Percentiles rank a stretch among this genome's conserved stretches.
Conservation (phyloP, 2,113 vertebrate genomes). For the Fregata magnificens region DNA sequence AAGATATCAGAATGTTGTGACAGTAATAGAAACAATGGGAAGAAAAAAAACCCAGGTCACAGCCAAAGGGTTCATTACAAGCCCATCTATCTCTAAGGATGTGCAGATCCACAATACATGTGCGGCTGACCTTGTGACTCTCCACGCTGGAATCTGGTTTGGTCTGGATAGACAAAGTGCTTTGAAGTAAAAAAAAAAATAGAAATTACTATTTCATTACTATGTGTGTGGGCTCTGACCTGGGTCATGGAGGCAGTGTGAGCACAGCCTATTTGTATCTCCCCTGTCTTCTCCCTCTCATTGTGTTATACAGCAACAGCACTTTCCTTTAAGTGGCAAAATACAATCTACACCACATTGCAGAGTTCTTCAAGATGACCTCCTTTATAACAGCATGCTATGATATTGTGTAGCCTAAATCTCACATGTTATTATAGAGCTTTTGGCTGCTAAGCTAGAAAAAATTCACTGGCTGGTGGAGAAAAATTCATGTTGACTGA, state of each 20-base stretch:
- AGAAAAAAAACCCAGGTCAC: background rate
- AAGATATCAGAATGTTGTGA: background rate
- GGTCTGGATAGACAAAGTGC: background rate
- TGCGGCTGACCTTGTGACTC: background rate
- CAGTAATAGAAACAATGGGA: background rate
- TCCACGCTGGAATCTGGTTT: background rate
- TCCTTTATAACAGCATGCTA: background rate
- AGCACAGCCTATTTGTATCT: background rate
- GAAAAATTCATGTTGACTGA: background rate
- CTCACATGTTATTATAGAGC: background rate
- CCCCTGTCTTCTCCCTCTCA: background rate
- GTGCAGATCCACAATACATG: background rate
- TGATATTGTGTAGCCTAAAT: background rate
- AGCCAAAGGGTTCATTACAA: background rate
- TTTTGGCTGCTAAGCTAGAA: background rate
- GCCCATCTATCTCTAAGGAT: background rate
- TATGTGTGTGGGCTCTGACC: constrained; percentile 13
- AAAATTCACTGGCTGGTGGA: rapidly evolving
- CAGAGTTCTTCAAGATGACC: background rate
- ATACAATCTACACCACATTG: background rate
- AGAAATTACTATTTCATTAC: background rate
- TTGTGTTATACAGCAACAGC: background rate
- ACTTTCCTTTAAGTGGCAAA: background rate
- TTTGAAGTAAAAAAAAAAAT: background rate
- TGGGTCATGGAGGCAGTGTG: background rate